Base-by-base conservation (phyloP, 2,797 vertebrate genomes). In the Sus cebifrons region DNA sequence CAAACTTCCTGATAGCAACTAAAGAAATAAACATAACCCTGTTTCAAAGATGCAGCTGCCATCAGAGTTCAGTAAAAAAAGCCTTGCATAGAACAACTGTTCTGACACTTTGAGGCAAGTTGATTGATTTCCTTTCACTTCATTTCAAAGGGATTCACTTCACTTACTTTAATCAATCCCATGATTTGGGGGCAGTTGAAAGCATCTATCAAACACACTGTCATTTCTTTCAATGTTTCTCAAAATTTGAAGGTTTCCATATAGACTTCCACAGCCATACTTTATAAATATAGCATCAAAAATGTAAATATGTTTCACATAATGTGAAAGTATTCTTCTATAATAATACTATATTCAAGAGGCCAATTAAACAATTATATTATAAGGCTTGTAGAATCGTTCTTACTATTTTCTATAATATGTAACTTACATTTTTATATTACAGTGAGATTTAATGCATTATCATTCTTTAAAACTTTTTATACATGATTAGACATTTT, bases 221-320 rank as follows among this genome's bases (percentile, higher is more conserved):
- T 83, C n/a, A 67, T 67, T 89, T 83, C n/a, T 60, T 70, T 88
- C 21, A 79, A 36, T 18, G 20, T 85, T 62, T 94, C 70, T 94
- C 52, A 86, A 86, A 86, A 67, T 77, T 58, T 83, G 13, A 52
- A 75, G 83, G 62, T 52, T 29, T 71, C 10, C 17, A 56, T 70
- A 29, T 3, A 88, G 81, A 75, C 9, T n/a, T 90, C 79, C 29
- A 60, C 15, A 83, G n/a, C 18, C 85, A 60, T 44, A 64, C 5
- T 78, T 7, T 32, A 29, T 75, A 88, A 70, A 62, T 91, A 93
- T 75, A 87, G 86, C n/a, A 92, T 56, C 5, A 75, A 68, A 60
- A 64, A n/a, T 12, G 40, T 36, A 83, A 65, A 88, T 44, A 36
- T n/a, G 18, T 67, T 84, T 87, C 20, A 49, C 5, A n/a, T 58